A percentile compares a stretch with the other conserved stretches of the same genome.
Evolutionary conservation across 2,797 vertebrate species (phyloP).

Genomic region (Pempheris klunzingeri): DNA sequence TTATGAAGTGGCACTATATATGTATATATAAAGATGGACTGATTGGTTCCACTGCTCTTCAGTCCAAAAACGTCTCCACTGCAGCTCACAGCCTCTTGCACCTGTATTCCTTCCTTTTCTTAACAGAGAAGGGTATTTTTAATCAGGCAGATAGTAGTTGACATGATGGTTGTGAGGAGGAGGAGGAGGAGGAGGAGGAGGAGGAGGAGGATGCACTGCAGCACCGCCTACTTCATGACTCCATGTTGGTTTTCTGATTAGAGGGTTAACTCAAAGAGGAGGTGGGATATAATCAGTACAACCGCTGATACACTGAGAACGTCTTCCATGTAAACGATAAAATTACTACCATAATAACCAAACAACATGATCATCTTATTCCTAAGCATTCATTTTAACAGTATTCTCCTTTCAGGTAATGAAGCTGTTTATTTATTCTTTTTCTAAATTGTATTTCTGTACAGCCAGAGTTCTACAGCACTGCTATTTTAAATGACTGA

Average conservation of each 20-base stretch:
- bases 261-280: neutral
- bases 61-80: constrained; percentile 51
- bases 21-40: no score
- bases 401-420: constrained; percentile 1
- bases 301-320: neutral
- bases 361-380: constrained; percentile 3
- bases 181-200: neutral
- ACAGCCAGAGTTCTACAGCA: neutral
- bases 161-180: neutral
- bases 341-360: neutral
- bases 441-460: no score
- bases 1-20: constrained; percentile 51
- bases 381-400: neutral
- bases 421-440: no score
- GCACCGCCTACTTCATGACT: neutral
- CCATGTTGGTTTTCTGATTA: neutral
- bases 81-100: neutral
- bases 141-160: neutral
- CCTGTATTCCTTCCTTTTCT: neutral
- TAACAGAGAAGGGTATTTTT: neutral
- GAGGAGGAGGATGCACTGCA: neutral
- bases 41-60: constrained; percentile 3
- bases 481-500: neutral
- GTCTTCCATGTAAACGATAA: neutral
- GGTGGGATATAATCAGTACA: neutral